A percentile compares a stretch with the other conserved stretches of the same genome.
phyloP scores from a whole-genome alignment of 2,113 vertebrate species.

The Halcyon malimbica region DNA sequence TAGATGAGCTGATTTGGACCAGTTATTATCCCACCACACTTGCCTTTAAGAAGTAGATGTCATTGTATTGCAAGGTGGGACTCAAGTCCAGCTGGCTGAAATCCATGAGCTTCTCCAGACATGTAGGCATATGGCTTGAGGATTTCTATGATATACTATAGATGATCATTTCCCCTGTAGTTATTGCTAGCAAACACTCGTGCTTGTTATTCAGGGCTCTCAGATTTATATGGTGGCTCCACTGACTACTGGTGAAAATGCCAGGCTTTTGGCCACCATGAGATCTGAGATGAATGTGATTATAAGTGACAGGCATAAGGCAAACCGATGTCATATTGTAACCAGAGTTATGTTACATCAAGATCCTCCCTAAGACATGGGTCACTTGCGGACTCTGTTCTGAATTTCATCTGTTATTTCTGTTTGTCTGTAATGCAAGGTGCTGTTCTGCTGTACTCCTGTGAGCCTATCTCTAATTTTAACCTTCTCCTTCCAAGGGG shows the following conservation, averaged over 20 bases:
- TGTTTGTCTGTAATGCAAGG: fast-evolving
- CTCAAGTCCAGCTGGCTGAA: not conserved
- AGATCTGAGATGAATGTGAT: not conserved
- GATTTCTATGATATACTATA: not conserved
- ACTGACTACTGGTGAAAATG: not conserved
- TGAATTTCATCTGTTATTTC: not conserved
- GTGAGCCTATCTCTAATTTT: not conserved
- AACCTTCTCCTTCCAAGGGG: slow-evolving; percentile 11
- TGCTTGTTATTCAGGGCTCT: not conserved
- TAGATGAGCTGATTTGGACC: no score
- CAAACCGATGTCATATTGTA: not conserved
- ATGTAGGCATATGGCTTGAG: not conserved
- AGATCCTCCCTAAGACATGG: not conserved
- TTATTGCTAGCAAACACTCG: not conserved
- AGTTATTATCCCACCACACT: no score
- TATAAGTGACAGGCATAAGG: not conserved
- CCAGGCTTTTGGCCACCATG: not conserved
- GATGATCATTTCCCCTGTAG: not conserved
- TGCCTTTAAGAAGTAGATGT: no score
- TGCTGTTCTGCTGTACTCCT: not conserved
- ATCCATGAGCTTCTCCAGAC: not conserved
- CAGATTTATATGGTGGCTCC: not conserved
- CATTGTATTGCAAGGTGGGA: not conserved
- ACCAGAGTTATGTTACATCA: not conserved
- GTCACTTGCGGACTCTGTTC: not conserved